Evolutionary conservation across 2,113 vertebrate species (phyloP).

Genomic region (Abramis brama): DNA sequence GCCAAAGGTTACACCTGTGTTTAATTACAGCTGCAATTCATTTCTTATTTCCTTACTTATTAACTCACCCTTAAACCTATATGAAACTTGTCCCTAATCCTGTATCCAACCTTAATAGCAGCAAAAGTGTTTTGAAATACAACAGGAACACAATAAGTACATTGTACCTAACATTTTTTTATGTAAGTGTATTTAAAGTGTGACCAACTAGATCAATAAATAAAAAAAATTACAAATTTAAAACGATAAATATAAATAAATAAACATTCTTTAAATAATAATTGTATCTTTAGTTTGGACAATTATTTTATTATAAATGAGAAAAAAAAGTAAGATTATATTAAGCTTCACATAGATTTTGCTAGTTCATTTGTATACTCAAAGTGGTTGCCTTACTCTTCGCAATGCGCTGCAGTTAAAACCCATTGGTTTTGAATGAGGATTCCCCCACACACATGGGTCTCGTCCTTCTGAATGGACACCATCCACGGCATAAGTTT

Average conservation of each 20-base stretch:
- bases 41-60: too few relatives aligned
- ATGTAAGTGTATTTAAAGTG: too few relatives aligned
- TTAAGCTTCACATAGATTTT: not conserved
- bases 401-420: constrained; percentile 50
- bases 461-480: not conserved
- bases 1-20: too few relatives aligned
- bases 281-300: not conserved
- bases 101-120: too few relatives aligned
- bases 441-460: constrained; percentile 50
- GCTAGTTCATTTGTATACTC: not conserved
- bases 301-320: not conserved
- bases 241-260: not conserved
- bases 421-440: constrained; percentile 57
- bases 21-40: too few relatives aligned
- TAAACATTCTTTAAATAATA: not conserved
- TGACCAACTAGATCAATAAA: too few relatives aligned
- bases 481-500: constrained; percentile 50
- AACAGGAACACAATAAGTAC: too few relatives aligned
- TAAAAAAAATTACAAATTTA: not conserved
- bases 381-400: not conserved
- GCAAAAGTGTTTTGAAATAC: too few relatives aligned
- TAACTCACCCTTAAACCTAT: too few relatives aligned
- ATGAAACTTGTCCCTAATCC: too few relatives aligned
- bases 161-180: too few relatives aligned
- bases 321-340: not conserved